Conservation (phyloP, 2,797 vertebrate species). For the Ptychobarbus kaznakovi region DNA sequence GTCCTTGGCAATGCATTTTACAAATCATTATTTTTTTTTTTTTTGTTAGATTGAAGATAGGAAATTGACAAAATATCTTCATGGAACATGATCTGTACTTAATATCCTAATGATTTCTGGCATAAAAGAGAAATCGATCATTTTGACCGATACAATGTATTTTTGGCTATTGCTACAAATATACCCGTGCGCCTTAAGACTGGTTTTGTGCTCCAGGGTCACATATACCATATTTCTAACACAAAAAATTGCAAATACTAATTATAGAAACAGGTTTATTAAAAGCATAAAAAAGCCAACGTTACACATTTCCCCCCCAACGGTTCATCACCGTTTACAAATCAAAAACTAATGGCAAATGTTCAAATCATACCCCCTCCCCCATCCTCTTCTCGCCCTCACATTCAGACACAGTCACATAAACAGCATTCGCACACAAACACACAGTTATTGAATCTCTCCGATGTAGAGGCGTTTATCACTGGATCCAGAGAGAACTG, state of each 20-base stretch:
- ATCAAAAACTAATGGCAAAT: conserved; percentile 1
- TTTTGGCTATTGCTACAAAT: neutral
- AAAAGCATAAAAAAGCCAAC: conserved; percentile 57
- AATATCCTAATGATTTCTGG: neutral
- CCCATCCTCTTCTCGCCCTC: conserved; percentile 8
- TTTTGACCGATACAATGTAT: neutral
- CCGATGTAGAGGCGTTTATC: conserved; percentile 98
- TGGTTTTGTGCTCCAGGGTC: neutral
- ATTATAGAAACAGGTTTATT: conserved; percentile 57
- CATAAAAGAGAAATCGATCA: neutral
- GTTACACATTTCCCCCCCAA: neutral
- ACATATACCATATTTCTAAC: neutral
- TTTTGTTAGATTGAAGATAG: too few relatives aligned
- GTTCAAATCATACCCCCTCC: neutral
- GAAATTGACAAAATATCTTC: neutral
- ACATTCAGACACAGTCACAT: conserved; percentile 25
- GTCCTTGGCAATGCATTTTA: neutral
- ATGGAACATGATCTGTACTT: neutral
- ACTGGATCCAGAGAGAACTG: conserved; percentile 93
- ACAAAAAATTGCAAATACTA: neutral
- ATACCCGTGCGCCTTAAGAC: neutral
- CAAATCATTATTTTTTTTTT: neutral
- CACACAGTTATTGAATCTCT: conserved; percentile 89
- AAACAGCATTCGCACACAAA: neutral
- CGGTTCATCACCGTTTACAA: neutral